Base-by-base conservation (phyloP, 2,113 vertebrate species). In the Vimba vimba region DNA sequence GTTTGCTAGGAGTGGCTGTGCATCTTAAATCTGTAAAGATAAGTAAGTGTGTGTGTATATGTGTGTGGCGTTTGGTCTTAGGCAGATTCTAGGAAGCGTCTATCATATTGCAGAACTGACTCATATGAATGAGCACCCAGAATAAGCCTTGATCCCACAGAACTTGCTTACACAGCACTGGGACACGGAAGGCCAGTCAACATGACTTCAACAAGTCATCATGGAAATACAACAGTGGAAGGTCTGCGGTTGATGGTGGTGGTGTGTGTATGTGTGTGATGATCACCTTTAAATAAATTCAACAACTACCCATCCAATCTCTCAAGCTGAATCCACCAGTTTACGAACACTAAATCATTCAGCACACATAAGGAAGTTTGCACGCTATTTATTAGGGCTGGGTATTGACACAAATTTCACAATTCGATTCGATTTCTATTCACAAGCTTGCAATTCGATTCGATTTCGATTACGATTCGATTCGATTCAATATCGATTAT, bases 81-180 rank as follows among this genome's bases (percentile, higher is more conserved):
- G 47, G 21, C 43, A 57, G 74, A 66, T 83, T 79, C 74, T 79
- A 75, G 85, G 80, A 62, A 74, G 80, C 23, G 13, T 80, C 45
- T 12, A 77, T 85, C 68, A 82, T 23, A 47, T 55, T 57, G 12
- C 55, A 79, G 68, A 86, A 68, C 19, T 79, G 74, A 87, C 77
- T 81, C 55, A 59, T 73, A 36, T 77, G 69, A 88, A 45, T 39
- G 27, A 80, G 86, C 36, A 19, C 52, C 43, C 62, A 39, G 52
- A 90, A 86, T 79, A 60, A 87, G 39, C 79, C 55, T 47, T 21
- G 76, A 86, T 86, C 73, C 78, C 57, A 77, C 57, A 45, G 50
- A 86, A 83, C 57, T 82, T 75, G 78, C 74, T 78, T 73, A 64
- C 76, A 23, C 55, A 68, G 85, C 30, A 79, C 47, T 6, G 23